A percentile compares a stretch with the other conserved stretches of the same genome.
Evolutionary conservation across 2,888 invertebrate genomes (phyloP).

Genomic region (Belgica antarctica): DNA sequence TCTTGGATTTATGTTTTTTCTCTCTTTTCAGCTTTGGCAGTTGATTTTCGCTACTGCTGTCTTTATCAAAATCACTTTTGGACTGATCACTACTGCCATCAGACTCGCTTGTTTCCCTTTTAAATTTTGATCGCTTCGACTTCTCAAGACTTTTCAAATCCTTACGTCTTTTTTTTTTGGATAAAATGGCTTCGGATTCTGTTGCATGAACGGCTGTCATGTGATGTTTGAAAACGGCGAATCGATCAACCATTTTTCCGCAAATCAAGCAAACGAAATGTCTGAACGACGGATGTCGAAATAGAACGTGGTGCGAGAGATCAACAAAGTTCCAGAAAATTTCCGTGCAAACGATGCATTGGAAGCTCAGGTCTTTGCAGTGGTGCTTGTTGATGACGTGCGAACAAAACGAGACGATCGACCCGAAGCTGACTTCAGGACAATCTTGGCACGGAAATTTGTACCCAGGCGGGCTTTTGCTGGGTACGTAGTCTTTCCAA

Average conservation of each 20-base stretch:
- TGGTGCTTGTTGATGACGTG: not conserved
- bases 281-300: not conserved
- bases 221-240: not conserved
- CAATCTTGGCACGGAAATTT: not conserved
- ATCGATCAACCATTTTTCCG: not conserved
- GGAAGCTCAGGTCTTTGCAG: not conserved
- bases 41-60: not conserved
- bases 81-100: not conserved
- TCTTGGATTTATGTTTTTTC: not conserved
- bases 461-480: not conserved
- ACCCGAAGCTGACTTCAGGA: not conserved
- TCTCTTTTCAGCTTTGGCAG: not conserved
- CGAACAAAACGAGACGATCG: not conserved
- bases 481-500: too few relatives aligned
- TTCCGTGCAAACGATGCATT: not conserved
- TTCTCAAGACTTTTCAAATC: not conserved
- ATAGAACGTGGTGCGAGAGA: not conserved
- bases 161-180: not conserved
- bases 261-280: not conserved
- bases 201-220: not conserved
- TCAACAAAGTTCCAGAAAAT: slow-evolving; percentile 19
- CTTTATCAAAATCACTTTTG: not conserved
- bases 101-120: not conserved
- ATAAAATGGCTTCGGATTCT: not conserved
- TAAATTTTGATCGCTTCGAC: not conserved